A percentile compares a stretch with the other conserved stretches of the same genome.
Evolutionary conservation across 2,888 invertebrate species (phyloP).

Genomic region (Drosophila emarginata): DNA sequence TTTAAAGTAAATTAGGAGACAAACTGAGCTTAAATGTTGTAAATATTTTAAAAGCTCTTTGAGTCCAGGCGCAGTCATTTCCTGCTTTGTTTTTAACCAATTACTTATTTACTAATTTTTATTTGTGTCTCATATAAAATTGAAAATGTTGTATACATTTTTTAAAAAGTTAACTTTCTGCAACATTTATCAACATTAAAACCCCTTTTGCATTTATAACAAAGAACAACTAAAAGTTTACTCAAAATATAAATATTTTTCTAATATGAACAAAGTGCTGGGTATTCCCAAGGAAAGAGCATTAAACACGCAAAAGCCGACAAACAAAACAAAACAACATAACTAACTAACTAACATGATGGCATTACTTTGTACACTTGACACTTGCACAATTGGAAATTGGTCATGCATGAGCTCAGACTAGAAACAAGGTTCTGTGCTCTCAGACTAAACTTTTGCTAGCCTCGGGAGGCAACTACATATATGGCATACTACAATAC

Average conservation of each 20-base stretch:
- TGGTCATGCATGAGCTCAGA: conserved; percentile 49
- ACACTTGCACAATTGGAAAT: conserved; percentile 61
- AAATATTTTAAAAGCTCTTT: no score
- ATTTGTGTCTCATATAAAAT: background rate
- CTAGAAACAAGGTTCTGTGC: background rate
- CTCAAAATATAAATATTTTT: conserved; percentile 22
- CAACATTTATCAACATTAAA: conserved; percentile 17
- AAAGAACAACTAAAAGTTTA: conserved; percentile 16
- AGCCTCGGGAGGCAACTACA: conserved; percentile 11
- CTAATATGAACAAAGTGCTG: conserved; percentile 27
- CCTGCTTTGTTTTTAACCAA: no score
- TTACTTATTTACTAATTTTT: no score
- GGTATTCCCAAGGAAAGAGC: conserved; percentile 15
- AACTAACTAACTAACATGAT: conserved; percentile 51
- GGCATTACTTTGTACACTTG: conserved; percentile 47
- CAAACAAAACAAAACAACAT: conserved; percentile 47
- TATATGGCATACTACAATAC: no score
- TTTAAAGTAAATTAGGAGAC: no score
- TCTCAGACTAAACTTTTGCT: conserved; percentile 16
- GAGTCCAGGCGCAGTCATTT: no score
- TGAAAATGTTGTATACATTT: background rate
- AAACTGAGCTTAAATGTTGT: no score
- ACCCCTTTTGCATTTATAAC: conserved; percentile 9
- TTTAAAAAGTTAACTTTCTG: no score
- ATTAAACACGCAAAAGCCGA: conserved; percentile 11